Base-by-base conservation (phyloP, 2,113 vertebrate species). In the Neolamprologus variostigma region DNA sequence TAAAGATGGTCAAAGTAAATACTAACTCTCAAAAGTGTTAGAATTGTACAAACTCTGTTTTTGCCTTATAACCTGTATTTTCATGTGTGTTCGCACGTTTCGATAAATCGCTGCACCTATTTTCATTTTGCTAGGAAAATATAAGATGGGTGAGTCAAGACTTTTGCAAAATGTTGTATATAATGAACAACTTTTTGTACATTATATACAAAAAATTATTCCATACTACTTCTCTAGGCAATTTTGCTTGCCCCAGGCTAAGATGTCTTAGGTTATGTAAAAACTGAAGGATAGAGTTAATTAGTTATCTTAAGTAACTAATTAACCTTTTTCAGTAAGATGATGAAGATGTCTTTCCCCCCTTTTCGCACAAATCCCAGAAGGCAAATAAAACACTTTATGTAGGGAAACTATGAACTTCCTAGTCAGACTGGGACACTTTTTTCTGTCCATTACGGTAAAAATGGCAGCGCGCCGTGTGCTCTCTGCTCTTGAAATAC, bases 401-500 rank as follows among this genome's bases (percentile, higher is more conserved):
- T 5, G 19, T 9, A 55, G 8, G 10, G 59, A 68, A 84, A 84
- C 40, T n/a, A 31, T 84, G n/a, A 85, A 87, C 59, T 88, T 89
- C 85, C 4, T 7, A 80, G 66, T 68, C 55, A 40, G n/a, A 71
- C 51, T 16, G 87, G 80, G 35, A n/a, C 61, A 13, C 37, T 71
- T 86, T 93, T 19, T 47, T 96, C 83, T 54, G 83, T 86, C 71
- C 79, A 94, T 96, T 97, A 97, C 96, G 96, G 96, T 96, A 97
- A 94, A 96, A 54, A 91, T 90, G 93, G 90, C 93, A 81, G 92
- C 90, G 40, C 84, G 66, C 80, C 88, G 85, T 81, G 90, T 89
- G 93, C 91, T 91, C 86, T 76, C 89, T 83, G 95, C 85, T 90
- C 84, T 93, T 87, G 81, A 93, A 94, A 91, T 66, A 68, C 85